Conservation (phyloP, 2,113 vertebrate genomes). For the Theropithecus gelada region DNA sequence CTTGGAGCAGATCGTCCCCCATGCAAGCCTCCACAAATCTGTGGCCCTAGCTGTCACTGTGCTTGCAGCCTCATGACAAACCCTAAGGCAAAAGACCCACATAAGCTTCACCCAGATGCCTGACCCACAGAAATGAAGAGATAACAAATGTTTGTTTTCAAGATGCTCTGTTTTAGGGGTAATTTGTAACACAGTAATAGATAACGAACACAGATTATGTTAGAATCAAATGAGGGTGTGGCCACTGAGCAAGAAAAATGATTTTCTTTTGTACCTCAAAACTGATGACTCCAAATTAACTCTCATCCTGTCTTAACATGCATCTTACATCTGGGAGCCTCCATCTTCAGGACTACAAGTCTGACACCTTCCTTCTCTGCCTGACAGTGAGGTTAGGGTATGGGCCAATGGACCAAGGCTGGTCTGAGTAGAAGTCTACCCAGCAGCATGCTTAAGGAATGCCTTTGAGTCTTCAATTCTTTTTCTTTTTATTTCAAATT, state of each 20-base stretch:
- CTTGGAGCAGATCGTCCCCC: neutral
- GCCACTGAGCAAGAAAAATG: neutral
- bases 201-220: neutral
- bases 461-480: neutral
- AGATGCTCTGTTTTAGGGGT: neutral
- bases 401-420: neutral
- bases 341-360: neutral
- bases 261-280: neutral
- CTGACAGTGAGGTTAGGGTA: too few species aligned
- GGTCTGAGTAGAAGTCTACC: neutral
- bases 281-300: neutral
- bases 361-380: too few species aligned
- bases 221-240: neutral
- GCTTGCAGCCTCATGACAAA: neutral
- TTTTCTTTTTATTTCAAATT: neutral
- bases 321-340: neutral
- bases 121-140: neutral
- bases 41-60: neutral
- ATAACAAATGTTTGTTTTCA: neutral
- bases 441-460: too few species aligned
- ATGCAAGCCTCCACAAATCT: neutral
- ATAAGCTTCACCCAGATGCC: neutral
- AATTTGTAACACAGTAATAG: neutral
- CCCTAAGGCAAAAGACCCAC: neutral
- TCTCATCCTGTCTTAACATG: neutral